These are phyloP conservation scores for Atlantisia rogersi DNA, from an alignment of 2,113 vertebrate species.

Conservation along the genomic window DNA sequence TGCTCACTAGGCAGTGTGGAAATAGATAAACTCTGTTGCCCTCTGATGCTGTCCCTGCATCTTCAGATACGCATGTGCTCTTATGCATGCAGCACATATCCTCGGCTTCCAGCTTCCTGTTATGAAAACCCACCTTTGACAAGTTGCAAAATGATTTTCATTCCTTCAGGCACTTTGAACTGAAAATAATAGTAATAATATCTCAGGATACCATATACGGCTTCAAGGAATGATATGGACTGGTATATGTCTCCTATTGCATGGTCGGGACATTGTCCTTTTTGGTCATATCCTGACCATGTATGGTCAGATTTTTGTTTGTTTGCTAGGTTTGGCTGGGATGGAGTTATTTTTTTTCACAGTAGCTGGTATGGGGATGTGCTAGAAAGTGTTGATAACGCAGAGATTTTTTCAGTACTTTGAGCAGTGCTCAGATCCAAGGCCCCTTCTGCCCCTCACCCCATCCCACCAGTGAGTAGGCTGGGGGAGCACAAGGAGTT, in stretches of 20 bases:
- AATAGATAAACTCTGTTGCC: background rate
- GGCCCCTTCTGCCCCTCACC: no score
- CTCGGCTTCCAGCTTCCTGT: fast-evolving
- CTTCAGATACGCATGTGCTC: background rate
- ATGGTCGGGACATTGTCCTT: background rate
- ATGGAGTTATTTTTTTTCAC: no score
- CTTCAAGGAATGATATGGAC: background rate
- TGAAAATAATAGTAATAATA: background rate
- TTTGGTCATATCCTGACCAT: background rate
- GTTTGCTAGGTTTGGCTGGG: no score
- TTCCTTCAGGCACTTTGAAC: background rate
- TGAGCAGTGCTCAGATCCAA: no score
- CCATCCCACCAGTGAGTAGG: no score
- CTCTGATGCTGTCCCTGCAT: fast-evolving
- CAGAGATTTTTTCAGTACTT: no score
- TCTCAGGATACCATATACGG: background rate
- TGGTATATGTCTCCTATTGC: background rate
- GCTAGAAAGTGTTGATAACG: no score
- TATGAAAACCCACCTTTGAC: background rate
- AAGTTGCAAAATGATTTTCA: background rate
- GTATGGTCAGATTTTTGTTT: background rate
- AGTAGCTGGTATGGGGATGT: no score
- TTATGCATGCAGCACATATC: fast-evolving
- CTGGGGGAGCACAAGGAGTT: no score
- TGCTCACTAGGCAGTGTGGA: background rate